A percentile compares a stretch with the other conserved stretches of the same genome.
Evolutionary conservation across 2,113 vertebrate genomes (phyloP).

Genomic region (Butastur rufipennis): DNA sequence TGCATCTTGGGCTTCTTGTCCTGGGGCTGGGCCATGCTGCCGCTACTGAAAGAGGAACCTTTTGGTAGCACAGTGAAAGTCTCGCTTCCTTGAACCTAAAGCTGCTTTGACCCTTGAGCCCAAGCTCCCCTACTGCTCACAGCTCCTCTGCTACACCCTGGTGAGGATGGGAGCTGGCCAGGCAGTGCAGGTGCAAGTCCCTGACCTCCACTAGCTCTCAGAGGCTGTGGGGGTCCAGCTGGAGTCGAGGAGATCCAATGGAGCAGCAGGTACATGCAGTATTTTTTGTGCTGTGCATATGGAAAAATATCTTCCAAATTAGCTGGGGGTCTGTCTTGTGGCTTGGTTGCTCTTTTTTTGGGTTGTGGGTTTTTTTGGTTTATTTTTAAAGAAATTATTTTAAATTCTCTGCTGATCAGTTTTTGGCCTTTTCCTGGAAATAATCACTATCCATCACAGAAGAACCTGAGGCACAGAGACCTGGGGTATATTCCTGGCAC

Average conservation of each 20-base stretch:
- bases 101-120: not conserved
- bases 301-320: not conserved
- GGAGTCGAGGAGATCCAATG: not conserved
- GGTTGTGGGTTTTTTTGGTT: not conserved
- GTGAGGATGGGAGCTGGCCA: not conserved
- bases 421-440: not conserved
- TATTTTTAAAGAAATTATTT: not conserved
- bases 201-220: not conserved
- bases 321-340: not conserved
- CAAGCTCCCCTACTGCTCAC: not conserved
- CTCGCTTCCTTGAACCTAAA: not conserved
- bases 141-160: not conserved
- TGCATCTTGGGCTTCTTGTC: not conserved
- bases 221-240: not conserved
- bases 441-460: not conserved
- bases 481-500: not conserved
- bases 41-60: not conserved
- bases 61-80: not conserved
- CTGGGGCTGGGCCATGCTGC: not conserved
- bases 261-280: not conserved
- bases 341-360: not conserved
- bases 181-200: fast-evolving
- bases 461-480: not conserved
- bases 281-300: not conserved
- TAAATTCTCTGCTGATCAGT: not conserved